phyloP scores from a whole-genome alignment of 2,797 vertebrate genomes.

The Lepus oiostolus region DNA sequence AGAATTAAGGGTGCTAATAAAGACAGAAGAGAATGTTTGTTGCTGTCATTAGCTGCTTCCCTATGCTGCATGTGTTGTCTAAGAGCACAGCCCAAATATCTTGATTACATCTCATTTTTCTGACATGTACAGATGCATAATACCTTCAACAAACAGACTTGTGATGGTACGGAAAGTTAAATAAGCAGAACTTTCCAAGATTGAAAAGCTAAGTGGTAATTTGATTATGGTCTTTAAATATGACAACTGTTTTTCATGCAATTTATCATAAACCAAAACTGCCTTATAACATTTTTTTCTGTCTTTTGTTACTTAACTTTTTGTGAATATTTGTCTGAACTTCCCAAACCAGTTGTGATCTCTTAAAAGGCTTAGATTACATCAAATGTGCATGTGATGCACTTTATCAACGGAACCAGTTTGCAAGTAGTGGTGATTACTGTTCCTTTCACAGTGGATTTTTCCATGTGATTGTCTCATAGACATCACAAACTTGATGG shows the following conservation, averaged over 20 bases:
- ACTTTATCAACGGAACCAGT: constrained; percentile 27
- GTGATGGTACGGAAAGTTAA: constrained; percentile 60
- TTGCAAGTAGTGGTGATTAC: constrained; percentile 10
- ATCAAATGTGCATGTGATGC: not conserved
- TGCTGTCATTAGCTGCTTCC: not conserved
- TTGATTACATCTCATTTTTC: constrained; percentile 30
- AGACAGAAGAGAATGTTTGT: not conserved
- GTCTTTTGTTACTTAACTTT: constrained; percentile 50
- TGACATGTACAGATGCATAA: constrained; percentile 33
- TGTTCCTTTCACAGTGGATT: constrained; percentile 19
- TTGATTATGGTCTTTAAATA: constrained; percentile 68
- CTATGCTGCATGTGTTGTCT: not conserved
- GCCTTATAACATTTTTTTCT: not conserved
- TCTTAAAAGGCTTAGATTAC: constrained; percentile 11
- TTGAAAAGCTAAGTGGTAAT: constrained; percentile 51
- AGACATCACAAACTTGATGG: not conserved
- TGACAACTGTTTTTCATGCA: constrained; percentile 39
- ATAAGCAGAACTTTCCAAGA: constrained; percentile 49
- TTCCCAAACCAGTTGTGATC: constrained; percentile 34
- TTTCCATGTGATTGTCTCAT: constrained; percentile 14
- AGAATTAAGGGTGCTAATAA: not conserved
- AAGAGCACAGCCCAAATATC: constrained; percentile 19
- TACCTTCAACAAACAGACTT: constrained; percentile 36
- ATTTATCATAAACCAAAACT: constrained; percentile 44
- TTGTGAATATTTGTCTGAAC: constrained; percentile 46